Evolutionary conservation across 2,113 vertebrate genomes (phyloP).

Genomic region (Pagrus major): DNA sequence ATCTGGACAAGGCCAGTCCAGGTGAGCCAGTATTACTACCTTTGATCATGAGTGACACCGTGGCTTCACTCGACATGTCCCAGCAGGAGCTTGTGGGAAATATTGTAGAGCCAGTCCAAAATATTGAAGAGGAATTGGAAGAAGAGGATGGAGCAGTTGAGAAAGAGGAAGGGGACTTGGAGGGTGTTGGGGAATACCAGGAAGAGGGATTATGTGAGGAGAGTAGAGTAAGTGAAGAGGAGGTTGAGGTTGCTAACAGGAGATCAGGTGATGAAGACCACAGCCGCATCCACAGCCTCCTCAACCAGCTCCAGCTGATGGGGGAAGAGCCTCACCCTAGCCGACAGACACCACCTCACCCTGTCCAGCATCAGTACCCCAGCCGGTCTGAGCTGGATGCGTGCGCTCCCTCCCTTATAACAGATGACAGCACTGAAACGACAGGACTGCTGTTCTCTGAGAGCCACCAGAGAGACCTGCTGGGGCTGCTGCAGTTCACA

Average conservation of each 20-base stretch:
- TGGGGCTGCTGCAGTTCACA: constrained; percentile 86
- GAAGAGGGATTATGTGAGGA: constrained; percentile 28
- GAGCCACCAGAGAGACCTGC: constrained; percentile 84
- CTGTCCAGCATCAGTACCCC: constrained; percentile 21
- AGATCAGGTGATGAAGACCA: constrained; percentile 77
- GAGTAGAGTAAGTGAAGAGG: constrained; percentile 32
- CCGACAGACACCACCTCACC: neutral
- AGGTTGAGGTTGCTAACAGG: neutral
- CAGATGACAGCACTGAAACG: constrained; percentile 58
- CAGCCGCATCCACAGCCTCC: constrained; percentile 83
- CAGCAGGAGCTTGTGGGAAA: constrained; percentile 33
- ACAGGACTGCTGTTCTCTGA: constrained; percentile 89
- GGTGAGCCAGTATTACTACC: constrained; percentile 11
- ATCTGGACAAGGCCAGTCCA: constrained; percentile 31
- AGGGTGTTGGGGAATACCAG: neutral
- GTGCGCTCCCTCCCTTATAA: neutral
- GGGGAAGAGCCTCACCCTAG: constrained; percentile 25
- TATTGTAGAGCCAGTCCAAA: neutral
- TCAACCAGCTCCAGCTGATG: constrained; percentile 84
- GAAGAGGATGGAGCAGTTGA: neutral
- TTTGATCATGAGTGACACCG: neutral
- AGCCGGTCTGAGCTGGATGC: constrained; percentile 71
- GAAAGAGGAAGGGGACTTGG: neutral
- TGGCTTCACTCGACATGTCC: neutral
- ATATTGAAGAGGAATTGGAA: neutral